phyloP scores from a whole-genome alignment of 2,888 invertebrate species.

The Branchipolynoe longqiensis region DNA sequence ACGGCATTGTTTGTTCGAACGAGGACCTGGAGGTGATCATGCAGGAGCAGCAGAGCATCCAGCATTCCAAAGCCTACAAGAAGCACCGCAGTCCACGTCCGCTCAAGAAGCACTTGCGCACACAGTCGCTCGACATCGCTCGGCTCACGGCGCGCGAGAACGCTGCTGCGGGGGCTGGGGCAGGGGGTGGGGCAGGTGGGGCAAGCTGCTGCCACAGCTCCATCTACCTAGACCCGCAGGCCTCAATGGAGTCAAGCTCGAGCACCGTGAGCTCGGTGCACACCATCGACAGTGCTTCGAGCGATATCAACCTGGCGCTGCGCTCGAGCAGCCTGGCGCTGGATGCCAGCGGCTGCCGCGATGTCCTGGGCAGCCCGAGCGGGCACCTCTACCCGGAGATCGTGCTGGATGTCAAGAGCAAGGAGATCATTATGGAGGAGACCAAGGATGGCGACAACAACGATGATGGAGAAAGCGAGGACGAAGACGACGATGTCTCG shows the following conservation, averaged over 20 bases:
- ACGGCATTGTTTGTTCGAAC: conserved; percentile 69
- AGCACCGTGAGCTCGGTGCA: conserved; percentile 58
- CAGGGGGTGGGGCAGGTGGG: conserved; percentile 51
- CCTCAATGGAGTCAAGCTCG: conserved; percentile 58
- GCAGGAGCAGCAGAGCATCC: conserved; percentile 55
- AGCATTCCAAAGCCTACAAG: conserved; percentile 27
- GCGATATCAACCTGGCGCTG: neutral
- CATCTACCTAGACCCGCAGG: conserved; percentile 47
- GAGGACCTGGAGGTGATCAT: conserved; percentile 68
- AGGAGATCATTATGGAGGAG: conserved; percentile 55
- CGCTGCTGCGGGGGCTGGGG: neutral
- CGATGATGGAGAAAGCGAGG: neutral
- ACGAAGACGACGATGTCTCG: neutral
- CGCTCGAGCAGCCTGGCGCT: neutral
- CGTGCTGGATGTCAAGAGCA: conserved; percentile 47
- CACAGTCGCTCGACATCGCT: conserved; percentile 56
- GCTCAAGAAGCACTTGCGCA: conserved; percentile 41
- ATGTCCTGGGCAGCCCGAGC: neutral
- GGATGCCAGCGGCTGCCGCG: neutral
- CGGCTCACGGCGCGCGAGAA: conserved; percentile 50
- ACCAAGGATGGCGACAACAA: neutral
- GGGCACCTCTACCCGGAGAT: conserved; percentile 45
- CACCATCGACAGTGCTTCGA: conserved; percentile 5
- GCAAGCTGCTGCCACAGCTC: conserved; percentile 17
- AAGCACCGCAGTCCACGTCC: conserved; percentile 57